Percentiles rank a stretch among this genome's conserved stretches.
Conservation (phyloP, 1,140 invertebrate species). For the Piezodorus guildinii region DNA sequence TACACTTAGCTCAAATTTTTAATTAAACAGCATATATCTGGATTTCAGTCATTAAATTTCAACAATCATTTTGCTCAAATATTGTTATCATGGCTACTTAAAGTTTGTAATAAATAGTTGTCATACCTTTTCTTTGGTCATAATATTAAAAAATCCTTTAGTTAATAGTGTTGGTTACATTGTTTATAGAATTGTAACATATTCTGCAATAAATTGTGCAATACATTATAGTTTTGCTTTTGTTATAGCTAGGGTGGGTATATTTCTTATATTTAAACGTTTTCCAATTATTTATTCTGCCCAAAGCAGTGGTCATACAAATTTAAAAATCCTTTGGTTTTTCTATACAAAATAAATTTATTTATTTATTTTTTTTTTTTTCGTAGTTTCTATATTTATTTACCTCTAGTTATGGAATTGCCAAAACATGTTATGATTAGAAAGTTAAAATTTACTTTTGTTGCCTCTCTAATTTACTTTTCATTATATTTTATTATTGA, state of each 20-base stretch:
- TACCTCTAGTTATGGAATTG: too few relatives aligned
- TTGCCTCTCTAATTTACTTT: too few relatives aligned
- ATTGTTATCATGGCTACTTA: background rate
- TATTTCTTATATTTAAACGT: too few relatives aligned
- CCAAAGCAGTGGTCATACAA: too few relatives aligned
- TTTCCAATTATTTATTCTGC: too few relatives aligned
- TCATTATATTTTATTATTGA: too few relatives aligned
- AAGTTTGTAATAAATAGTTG: background rate
- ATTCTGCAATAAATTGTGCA: conserved; percentile 23
- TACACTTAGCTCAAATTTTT: conserved; percentile 22
- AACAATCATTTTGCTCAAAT: conserved; percentile 22
- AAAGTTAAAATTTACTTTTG: too few relatives aligned
- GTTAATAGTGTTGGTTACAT: conserved; percentile 2
- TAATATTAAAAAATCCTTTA: conserved; percentile 16
- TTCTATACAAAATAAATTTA: too few relatives aligned
- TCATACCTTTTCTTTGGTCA: background rate
- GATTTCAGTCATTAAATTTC: conserved; percentile 14
- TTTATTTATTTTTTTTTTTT: too few relatives aligned
- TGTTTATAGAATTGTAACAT: background rate
- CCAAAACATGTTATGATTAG: too few relatives aligned
- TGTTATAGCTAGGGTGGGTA: background rate
- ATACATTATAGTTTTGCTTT: conserved; percentile 16
- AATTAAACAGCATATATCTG: conserved; percentile 8
- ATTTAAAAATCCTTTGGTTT: too few relatives aligned
- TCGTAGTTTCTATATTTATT: too few relatives aligned